These are phyloP conservation scores for Bombus superbus DNA, from an alignment of 1,140 invertebrate genomes.

Conservation along the genomic window DNA sequence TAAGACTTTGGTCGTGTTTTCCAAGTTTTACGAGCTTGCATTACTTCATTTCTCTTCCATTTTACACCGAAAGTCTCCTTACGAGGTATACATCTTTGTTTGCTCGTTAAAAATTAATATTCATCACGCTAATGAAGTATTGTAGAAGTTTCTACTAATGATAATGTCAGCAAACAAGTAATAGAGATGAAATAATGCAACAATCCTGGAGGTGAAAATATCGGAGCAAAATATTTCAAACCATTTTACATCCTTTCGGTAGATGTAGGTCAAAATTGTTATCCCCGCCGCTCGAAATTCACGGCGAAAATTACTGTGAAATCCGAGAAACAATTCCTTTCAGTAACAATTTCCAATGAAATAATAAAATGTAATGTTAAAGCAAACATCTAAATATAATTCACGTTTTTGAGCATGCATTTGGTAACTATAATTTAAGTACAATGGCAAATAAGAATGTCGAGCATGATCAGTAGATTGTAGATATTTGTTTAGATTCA, in stretches of 20 bases:
- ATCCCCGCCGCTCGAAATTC: not conserved
- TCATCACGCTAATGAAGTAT: not conserved
- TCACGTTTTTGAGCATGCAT: not conserved
- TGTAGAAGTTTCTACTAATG: not conserved
- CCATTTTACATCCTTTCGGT: not conserved
- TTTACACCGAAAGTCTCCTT: not conserved
- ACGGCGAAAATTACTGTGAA: not conserved
- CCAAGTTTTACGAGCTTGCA: not conserved
- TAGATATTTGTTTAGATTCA: not conserved
- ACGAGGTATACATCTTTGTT: not conserved
- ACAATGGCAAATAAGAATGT: not conserved
- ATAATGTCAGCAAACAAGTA: not conserved
- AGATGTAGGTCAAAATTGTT: slow-evolving; percentile 2
- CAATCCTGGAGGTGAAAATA: not conserved
- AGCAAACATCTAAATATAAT: not conserved
- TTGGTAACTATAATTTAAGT: not conserved
- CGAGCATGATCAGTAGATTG: not conserved
- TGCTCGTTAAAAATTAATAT: not conserved
- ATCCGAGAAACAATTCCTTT: not conserved
- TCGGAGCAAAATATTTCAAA: not conserved
- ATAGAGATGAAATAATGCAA: not conserved
- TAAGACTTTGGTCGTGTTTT: not conserved
- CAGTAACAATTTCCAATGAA: not conserved
- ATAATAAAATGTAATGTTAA: not conserved
- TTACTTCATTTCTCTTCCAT: slow-evolving; percentile 9